These are phyloP conservation scores for Cepaea nemoralis DNA, from an alignment of 1,140 invertebrate species.

Conservation along the genomic window DNA sequence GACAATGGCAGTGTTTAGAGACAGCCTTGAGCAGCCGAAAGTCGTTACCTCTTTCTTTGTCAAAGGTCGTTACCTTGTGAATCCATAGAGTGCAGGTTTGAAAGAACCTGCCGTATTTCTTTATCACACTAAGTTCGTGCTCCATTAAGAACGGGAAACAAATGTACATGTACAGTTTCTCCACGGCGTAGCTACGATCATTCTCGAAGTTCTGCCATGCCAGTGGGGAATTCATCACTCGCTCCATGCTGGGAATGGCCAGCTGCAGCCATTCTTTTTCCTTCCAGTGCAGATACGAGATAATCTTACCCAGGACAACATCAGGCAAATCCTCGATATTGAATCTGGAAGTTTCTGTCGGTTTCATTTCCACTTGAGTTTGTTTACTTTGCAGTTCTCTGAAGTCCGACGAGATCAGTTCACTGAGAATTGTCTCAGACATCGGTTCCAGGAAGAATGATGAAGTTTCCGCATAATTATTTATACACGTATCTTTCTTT, in stretches of 20 bases:
- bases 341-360: not conserved
- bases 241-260: not conserved
- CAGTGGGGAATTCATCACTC: conserved; percentile 27
- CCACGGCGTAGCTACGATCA: conserved; percentile 18
- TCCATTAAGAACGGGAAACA: conserved; percentile 8
- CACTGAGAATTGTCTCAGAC: not conserved
- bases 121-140: conserved; percentile 7
- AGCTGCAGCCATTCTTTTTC: conserved; percentile 17
- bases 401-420: not conserved
- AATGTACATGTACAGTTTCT: conserved; percentile 23
- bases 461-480: not conserved
- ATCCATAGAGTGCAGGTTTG: conserved; percentile 29
- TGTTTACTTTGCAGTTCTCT: not conserved
- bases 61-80: not conserved
- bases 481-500: not conserved
- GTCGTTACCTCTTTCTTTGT: not conserved
- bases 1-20: conserved; percentile 1
- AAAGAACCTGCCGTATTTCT: conserved; percentile 17
- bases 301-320: conserved; percentile 26
- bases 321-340: conserved; percentile 1
- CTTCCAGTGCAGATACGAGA: conserved; percentile 25
- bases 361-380: not conserved
- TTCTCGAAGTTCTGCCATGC: conserved; percentile 29
- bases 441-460: not conserved
- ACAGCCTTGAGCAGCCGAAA: not conserved